phyloP scores from a whole-genome alignment of 2,113 vertebrate species.

The Malurus cyaneus region DNA sequence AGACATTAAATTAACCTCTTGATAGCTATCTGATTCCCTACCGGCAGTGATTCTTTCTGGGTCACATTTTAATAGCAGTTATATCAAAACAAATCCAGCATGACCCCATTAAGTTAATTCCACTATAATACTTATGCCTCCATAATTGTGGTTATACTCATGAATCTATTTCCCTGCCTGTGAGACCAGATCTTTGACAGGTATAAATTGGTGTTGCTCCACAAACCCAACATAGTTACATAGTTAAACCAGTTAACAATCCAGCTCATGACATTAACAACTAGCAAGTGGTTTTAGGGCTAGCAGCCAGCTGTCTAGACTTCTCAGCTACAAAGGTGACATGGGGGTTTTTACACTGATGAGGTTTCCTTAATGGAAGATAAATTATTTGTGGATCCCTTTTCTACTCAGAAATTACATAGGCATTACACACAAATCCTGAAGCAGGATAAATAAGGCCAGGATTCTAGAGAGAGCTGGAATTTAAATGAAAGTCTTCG shows the following conservation, averaged over 20 bases:
- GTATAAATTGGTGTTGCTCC: neutral
- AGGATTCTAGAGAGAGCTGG: neutral
- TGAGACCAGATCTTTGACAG: neutral
- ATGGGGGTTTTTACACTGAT: neutral
- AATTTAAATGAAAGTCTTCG: neutral
- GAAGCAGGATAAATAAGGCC: neutral
- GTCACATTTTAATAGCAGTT: neutral
- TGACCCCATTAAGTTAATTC: neutral
- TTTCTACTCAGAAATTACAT: neutral
- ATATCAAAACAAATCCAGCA: neutral
- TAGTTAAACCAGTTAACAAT: neutral
- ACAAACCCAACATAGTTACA: too few species aligned
- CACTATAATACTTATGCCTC: neutral
- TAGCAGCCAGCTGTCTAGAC: constrained; percentile 25
- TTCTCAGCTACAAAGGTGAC: neutral
- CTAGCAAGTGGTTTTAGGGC: neutral
- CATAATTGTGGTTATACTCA: neutral
- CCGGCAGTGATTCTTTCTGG: neutral
- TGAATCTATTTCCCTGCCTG: neutral
- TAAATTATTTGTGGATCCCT: neutral
- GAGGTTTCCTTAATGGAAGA: constrained; percentile 11
- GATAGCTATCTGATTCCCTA: neutral
- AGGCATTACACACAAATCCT: neutral
- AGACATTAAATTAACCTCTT: constrained; percentile 2
- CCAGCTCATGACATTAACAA: neutral